Percentiles rank a stretch among this genome's conserved stretches.
phyloP scores from a whole-genome alignment of 2,113 vertebrate genomes.

The Rhinogobius similis region DNA sequence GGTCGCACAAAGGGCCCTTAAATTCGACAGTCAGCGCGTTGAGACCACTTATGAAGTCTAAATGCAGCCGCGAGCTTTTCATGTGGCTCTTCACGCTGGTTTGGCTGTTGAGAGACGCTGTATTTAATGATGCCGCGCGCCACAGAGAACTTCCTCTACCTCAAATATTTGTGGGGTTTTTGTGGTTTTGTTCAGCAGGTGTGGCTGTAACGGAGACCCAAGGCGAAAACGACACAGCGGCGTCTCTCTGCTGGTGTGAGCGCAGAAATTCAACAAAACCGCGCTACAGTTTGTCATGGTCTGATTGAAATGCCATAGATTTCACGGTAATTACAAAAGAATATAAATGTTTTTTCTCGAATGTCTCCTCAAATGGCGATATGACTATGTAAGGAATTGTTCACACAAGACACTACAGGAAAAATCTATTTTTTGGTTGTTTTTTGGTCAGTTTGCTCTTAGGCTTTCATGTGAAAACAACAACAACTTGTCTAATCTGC shows the following conservation, averaged over 20 bases:
- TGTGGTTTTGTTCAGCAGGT: slow-evolving; percentile 36
- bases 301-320: too few relatives aligned
- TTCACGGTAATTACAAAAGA: too few relatives aligned
- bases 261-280: background rate
- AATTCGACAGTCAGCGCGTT: slow-evolving; percentile 33
- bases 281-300: background rate
- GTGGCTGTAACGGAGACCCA: background rate
- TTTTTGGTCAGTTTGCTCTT: too few relatives aligned
- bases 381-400: too few relatives aligned
- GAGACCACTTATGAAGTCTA: slow-evolving; percentile 42
- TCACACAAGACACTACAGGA: too few relatives aligned
- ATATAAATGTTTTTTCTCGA: too few relatives aligned
- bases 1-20: slow-evolving; percentile 49
- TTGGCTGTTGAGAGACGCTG: slow-evolving; percentile 26
- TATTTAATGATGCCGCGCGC: slow-evolving; percentile 23
- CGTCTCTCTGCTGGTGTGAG: slow-evolving; percentile 2
- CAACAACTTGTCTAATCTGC: too few relatives aligned
- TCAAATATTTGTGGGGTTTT: slow-evolving; percentile 22
- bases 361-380: too few relatives aligned
- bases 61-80: slow-evolving; percentile 36
- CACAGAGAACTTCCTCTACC: slow-evolving; percentile 9
- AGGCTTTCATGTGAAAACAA: too few relatives aligned
- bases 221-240: slow-evolving; percentile 7
- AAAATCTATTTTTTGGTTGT: too few relatives aligned
- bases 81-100: slow-evolving; percentile 37